Percentiles rank a stretch among this genome's conserved stretches.
Evolutionary conservation across 2,113 vertebrate genomes (phyloP).

Genomic region (Lepus americanus): DNA sequence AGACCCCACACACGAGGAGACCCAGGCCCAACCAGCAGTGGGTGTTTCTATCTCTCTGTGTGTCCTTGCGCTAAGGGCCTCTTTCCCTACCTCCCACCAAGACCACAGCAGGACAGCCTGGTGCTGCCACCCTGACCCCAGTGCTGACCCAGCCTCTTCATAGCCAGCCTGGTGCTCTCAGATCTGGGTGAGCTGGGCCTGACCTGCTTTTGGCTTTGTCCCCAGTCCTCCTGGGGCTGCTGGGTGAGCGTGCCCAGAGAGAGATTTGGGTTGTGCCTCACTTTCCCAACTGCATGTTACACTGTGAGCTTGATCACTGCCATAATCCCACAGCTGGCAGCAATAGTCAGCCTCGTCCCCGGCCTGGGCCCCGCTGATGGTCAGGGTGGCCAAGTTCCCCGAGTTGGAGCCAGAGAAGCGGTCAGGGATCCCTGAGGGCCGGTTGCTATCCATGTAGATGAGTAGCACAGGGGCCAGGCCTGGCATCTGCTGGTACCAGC

Average conservation of each 20-base stretch:
- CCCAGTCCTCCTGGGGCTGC: too few species aligned
- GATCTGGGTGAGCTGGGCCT: background rate
- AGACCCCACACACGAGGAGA: too few species aligned
- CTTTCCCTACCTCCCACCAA: too few species aligned
- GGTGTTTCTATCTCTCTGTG: too few species aligned
- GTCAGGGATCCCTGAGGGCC: background rate
- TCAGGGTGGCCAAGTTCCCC: rapidly evolving
- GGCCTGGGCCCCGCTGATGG: background rate
- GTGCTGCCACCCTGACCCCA: too few species aligned
- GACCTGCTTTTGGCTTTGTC: too few species aligned
- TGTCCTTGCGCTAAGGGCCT: too few species aligned
- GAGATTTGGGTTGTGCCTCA: background rate
- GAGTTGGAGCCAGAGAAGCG: background rate
- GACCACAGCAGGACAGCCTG: too few species aligned
- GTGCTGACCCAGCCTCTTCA: rapidly evolving
- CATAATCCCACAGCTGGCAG: background rate
- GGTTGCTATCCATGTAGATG: rapidly evolving
- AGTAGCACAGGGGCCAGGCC: background rate
- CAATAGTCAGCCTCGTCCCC: background rate
- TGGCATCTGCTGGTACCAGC: background rate
- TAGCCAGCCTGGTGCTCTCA: background rate
- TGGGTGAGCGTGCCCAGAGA: too few species aligned
- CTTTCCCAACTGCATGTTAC: background rate
- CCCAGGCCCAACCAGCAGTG: too few species aligned
- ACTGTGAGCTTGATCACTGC: background rate